Percentiles rank a stretch among this genome's conserved stretches.
These are phyloP conservation scores for Lepilemur ruficaudatus DNA, from an alignment of 2,797 vertebrate genomes.

Conservation along the genomic window DNA sequence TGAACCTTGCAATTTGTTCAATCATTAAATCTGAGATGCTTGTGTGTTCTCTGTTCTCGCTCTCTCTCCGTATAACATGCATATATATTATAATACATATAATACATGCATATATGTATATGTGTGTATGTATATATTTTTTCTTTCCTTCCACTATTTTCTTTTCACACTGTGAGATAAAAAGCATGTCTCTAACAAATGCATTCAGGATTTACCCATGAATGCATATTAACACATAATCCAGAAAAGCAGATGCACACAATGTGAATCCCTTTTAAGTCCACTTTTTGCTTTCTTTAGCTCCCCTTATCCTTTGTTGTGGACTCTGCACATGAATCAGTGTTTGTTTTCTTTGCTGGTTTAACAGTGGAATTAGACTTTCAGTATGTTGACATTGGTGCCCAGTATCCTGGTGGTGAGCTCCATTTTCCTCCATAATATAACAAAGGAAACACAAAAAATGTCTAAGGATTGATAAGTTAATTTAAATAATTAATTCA, in stretches of 20 bases:
- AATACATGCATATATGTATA: too few species aligned
- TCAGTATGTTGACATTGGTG: background rate
- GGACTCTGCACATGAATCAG: background rate
- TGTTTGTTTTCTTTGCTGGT: background rate
- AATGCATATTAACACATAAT: background rate
- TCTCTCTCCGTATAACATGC: background rate
- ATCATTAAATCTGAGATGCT: background rate
- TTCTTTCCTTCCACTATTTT: background rate
- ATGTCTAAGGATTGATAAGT: background rate
- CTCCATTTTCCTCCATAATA: background rate
- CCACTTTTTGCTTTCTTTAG: background rate
- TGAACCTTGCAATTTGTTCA: background rate
- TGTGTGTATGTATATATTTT: background rate
- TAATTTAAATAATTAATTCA: slow-evolving; percentile 29
- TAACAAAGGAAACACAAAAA: background rate
- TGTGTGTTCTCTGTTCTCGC: background rate
- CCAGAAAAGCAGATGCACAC: background rate
- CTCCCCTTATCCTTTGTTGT: background rate
- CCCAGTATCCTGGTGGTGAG: background rate
- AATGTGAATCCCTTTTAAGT: background rate
- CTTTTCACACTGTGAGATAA: background rate
- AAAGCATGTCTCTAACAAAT: background rate
- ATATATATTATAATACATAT: background rate
- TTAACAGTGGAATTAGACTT: background rate
- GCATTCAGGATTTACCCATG: background rate